Base-by-base conservation (phyloP, 1,140 invertebrate species). In the Brachionus paranguensis region DNA sequence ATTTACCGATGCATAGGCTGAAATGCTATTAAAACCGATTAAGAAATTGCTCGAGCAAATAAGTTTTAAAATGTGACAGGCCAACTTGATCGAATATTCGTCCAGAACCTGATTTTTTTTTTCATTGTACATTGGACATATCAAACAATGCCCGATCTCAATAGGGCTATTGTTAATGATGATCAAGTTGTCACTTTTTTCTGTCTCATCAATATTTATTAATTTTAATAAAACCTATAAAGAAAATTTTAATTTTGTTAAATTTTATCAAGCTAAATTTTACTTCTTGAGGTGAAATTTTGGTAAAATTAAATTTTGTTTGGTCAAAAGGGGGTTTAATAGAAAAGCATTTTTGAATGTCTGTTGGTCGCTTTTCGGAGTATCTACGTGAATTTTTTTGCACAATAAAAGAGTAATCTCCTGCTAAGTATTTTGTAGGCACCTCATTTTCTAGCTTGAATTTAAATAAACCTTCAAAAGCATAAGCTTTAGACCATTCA, bases 121-220 rank as follows among this genome's bases (percentile, higher is more conserved):
- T 37, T 60, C 37, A 17, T 64, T 81, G 20, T 41, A 68, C 10
- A 33, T 68, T 1, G 78, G 78, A 64, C 33, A 43, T 17, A 81
- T 64, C 7, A 81, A 33, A 20, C 33, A 29, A 27, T 81, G 78
- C 0, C 50, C 50, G 14, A 81, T 20, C 14, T 37, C 53, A 4
- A 81, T 81, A 8, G 78, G 78, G 41, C 78, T 81, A 17, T 81
- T 81, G 60, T 81, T 81, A 10, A 81, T 45, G 29, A 81, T n/a
- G 17, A 81, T 41, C 6, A 45, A 64, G 53, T 81, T 20, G 11
- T 81, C 78, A 11, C 20, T 29, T n/a, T 0, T 33, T n/a, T 78
- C 43, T 10, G 5, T 2, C 3, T 50, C 43, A 20, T 78, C 50
- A 45, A 3, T 29, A 17, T 50, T 53, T 3, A 33, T 11, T 4